Evolutionary conservation across 1,140 invertebrate genomes (phyloP).

Genomic region (Gryon sp.): DNA sequence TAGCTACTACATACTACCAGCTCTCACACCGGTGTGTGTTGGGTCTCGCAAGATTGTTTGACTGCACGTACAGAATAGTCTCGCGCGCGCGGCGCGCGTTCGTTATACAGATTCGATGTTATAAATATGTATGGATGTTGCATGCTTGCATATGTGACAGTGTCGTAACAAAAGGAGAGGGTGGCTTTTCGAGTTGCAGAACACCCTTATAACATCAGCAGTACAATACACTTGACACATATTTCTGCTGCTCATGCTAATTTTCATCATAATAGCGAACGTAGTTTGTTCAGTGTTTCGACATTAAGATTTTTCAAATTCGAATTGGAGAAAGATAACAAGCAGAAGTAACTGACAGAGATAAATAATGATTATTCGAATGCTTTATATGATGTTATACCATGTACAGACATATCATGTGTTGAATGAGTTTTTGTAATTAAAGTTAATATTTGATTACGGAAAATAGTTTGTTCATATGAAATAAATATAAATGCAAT

Average conservation of each 20-base stretch:
- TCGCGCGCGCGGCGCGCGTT: conserved; percentile 15
- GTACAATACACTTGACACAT: conserved; percentile 55
- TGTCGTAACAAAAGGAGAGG: conserved; percentile 51
- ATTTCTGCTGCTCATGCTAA: conserved; percentile 47
- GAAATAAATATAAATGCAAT: too few relatives aligned
- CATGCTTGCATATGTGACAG: conserved; percentile 45
- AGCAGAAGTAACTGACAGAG: not conserved
- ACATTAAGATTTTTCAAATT: conserved; percentile 44
- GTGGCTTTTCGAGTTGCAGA: conserved; percentile 53
- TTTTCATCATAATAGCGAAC: conserved; percentile 52
- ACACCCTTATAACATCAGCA: conserved; percentile 51
- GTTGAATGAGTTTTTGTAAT: too few relatives aligned
- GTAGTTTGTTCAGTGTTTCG: conserved; percentile 35
- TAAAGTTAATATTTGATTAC: too few relatives aligned
- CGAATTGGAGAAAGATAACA: not conserved
- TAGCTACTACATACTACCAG: too few relatives aligned
- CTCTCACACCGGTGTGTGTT: not conserved
- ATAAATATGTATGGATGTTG: conserved; percentile 58
- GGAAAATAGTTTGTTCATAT: too few relatives aligned
- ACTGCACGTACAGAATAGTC: conserved; percentile 33
- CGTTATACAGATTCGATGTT: conserved; percentile 41
- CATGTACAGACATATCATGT: too few relatives aligned
- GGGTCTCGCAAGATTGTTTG: conserved; percentile 13
- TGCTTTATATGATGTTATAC: too few relatives aligned
- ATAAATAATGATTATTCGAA: too few relatives aligned